phyloP scores from a whole-genome alignment of 1,140 invertebrate genomes.

The Bombus waltoni region DNA sequence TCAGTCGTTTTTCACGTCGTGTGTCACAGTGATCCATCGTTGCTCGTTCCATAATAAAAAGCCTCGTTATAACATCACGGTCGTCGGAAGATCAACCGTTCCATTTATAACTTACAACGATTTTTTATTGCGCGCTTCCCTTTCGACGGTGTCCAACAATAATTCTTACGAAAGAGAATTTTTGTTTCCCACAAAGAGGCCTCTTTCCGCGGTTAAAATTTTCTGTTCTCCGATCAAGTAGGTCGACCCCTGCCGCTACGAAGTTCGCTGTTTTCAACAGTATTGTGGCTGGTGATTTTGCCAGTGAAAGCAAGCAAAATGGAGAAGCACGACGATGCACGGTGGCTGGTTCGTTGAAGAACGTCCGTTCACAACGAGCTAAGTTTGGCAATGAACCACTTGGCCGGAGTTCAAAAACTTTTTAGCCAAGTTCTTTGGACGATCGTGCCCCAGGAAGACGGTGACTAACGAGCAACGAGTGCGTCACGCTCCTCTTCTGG shows the following conservation, averaged over 20 bases:
- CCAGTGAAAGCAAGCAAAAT: neutral
- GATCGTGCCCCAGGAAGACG: neutral
- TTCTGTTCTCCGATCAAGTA: neutral
- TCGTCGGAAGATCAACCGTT: neutral
- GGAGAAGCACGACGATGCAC: neutral
- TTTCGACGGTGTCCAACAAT: neutral
- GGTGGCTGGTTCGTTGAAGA: too few species aligned
- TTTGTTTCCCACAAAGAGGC: too few species aligned
- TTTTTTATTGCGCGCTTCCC: too few species aligned
- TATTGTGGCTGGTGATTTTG: too few species aligned
- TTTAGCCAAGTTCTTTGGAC: constrained; percentile 1
- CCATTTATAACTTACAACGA: neutral
- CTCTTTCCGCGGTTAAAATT: too few species aligned
- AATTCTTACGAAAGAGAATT: neutral
- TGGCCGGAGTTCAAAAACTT: constrained; percentile 50
- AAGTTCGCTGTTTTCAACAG: neutral
- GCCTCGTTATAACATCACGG: neutral
- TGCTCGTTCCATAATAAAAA: neutral
- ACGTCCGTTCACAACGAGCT: neutral
- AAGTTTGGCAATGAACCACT: constrained; percentile 46
- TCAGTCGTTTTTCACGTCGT: neutral
- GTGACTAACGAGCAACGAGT: constrained; percentile 39
- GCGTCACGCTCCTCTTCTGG: constrained; percentile 48
- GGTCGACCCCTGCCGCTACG: neutral
- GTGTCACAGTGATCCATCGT: neutral